Evolutionary conservation across 2,888 invertebrate genomes (phyloP), one percentile per base, ranked within the genome.

Genomic region (Baronia brevicornis): DNA sequence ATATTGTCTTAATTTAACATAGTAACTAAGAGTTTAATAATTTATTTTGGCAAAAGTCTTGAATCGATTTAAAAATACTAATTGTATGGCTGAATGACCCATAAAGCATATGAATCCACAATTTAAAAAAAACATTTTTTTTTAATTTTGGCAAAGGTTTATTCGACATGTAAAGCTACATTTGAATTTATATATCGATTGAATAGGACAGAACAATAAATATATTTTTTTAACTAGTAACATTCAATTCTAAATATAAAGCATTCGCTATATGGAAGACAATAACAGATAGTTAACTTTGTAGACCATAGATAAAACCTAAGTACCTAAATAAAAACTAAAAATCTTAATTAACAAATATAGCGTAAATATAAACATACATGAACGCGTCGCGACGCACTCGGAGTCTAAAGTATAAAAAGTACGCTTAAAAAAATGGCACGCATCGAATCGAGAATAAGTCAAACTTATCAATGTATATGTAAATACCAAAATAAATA

Each of bases 321-420:
- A 43, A 32, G 38, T 12, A 38, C 38, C 28, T 9, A 28, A 36
- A 14, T 36, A 34, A 36, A 28, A 37, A 37, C 22, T 45, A 45
- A 51, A 7, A 39, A 38, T 28, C 23, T 40, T 39, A 43, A 35
- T 35, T 33, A 42, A 41, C 35, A 65, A 64, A 58, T 60, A 68
- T 65, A 71, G 61, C 64, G 61, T 68, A 72, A 56, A 64, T 57
- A 58, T 49, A 59, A 63, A 74, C 58, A 62, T 70, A 84, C 79
- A 62, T 80, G 79, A 82, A 84, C 82, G 73, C 70, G 73, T 77
- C 82, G 75, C 71, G 48, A 71, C 72, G 65, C 67, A 64, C 61
- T 59, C 66, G 63, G 64, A 65, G 59, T 65, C 60, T 63, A 68
- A 63, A 60, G 33, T 40, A 30, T 25, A 32, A 29, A 32, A 29